Percentiles rank a stretch among this genome's conserved stretches.
phyloP scores from a whole-genome alignment of 2,797 vertebrate species.

The Melanotaenia pygmaea region DNA sequence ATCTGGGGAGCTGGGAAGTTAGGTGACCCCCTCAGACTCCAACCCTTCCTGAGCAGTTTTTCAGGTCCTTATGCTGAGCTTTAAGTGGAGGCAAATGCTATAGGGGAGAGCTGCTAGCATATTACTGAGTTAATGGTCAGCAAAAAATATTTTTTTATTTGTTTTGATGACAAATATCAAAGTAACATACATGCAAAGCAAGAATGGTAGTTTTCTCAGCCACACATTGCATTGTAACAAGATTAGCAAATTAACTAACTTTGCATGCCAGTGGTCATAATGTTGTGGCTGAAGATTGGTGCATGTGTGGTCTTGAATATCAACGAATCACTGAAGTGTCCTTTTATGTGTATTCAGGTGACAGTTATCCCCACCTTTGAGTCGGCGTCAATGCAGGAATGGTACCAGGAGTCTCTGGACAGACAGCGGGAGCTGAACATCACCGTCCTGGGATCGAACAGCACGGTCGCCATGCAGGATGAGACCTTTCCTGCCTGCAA shows the following conservation, averaged over 20 bases:
- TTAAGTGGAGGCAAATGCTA: not conserved
- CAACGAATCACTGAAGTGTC: not conserved
- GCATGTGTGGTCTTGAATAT: not conserved
- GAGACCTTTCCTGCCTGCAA: slow-evolving; percentile 98
- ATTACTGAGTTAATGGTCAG: not conserved
- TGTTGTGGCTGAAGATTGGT: not conserved
- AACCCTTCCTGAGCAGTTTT: not conserved
- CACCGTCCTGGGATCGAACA: slow-evolving; percentile 86
- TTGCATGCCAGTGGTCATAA: not conserved
- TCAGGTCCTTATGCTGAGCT: not conserved
- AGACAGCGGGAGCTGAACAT: slow-evolving; percentile 80
- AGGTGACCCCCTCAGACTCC: not conserved
- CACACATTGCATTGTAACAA: not conserved
- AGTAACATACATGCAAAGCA: not conserved
- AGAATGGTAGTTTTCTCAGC: not conserved
- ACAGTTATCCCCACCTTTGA: slow-evolving; percentile 88
- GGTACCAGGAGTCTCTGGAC: slow-evolving; percentile 93
- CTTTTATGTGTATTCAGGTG: slow-evolving; percentile 78
- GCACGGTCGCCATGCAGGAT: slow-evolving; percentile 97
- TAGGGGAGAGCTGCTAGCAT: not conserved
- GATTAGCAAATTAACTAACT: not conserved
- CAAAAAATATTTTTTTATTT: not conserved
- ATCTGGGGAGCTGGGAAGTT: not conserved
- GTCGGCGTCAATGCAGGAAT: slow-evolving; percentile 89
- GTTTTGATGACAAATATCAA: not conserved